Conservation (phyloP, 2,113 vertebrate species). For the Trematocara marginatum region DNA sequence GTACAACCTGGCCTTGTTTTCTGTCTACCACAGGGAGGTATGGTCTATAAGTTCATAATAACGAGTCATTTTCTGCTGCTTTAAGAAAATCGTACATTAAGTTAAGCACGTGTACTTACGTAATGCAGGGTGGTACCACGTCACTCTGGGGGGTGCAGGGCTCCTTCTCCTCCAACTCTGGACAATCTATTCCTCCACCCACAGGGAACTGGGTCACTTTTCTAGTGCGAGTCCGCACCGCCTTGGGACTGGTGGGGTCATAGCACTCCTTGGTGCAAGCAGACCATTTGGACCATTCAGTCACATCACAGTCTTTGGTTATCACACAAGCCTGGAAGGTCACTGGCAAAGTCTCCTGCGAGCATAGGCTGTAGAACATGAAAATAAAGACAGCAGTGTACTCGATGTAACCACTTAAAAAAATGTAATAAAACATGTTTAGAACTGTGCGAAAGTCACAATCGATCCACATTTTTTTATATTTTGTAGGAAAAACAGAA, state of each 20-base stretch:
- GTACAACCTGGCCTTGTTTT: neutral
- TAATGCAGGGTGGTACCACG: conserved; percentile 76
- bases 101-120: conserved; percentile 71
- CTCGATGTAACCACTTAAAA: neutral
- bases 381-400: neutral
- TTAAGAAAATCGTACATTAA: rapidly evolving
- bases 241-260: conserved; percentile 76
- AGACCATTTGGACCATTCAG: conserved; percentile 90
- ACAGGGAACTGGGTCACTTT: conserved; percentile 82
- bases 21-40: neutral
- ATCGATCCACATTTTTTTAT: neutral
- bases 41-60: rapidly evolving
- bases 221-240: conserved; percentile 77
- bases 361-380: conserved; percentile 79
- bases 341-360: conserved; percentile 82
- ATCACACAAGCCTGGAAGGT: conserved; percentile 92
- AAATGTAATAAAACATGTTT: neutral
- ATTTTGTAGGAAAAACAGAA: neutral
- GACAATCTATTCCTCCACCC: conserved; percentile 80
- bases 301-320: conserved; percentile 85
- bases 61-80: neutral
- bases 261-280: conserved; percentile 87
- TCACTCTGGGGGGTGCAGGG: conserved; percentile 81
- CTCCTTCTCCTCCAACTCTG: conserved; percentile 83
- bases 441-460: neutral